phyloP scores from a whole-genome alignment of 1,140 invertebrate genomes.

The Dendroctonus valens region DNA sequence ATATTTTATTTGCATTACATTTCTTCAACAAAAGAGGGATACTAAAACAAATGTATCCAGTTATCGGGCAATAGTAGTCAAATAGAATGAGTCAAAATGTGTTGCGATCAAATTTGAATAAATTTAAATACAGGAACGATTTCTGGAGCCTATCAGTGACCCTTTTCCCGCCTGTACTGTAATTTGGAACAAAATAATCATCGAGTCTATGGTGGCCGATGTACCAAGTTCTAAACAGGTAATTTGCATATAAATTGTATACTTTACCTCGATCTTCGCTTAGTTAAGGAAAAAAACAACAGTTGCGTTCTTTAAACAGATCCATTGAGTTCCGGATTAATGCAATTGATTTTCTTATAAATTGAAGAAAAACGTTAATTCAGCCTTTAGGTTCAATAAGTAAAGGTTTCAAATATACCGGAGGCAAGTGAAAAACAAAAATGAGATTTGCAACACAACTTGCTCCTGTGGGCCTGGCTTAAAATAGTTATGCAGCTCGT shows the following conservation, averaged over 20 bases:
- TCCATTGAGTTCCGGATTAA: background rate
- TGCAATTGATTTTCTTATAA: background rate
- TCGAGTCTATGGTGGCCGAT: conserved; percentile 11
- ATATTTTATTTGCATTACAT: too few species aligned
- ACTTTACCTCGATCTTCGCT: background rate
- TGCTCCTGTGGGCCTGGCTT: too few species aligned
- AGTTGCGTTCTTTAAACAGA: background rate
- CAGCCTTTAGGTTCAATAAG: background rate
- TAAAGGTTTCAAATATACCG: background rate
- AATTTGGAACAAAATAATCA: conserved; percentile 13
- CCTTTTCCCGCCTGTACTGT: conserved; percentile 11
- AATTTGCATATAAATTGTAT: conserved; percentile 17
- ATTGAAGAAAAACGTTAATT: background rate
- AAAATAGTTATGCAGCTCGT: too few species aligned
- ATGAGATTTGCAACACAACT: too few species aligned
- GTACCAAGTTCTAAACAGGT: conserved; percentile 9
- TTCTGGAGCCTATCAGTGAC: conserved; percentile 12
- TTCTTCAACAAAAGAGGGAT: too few species aligned
- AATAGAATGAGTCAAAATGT: background rate
- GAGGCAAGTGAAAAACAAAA: background rate
- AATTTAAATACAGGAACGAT: conserved; percentile 20
- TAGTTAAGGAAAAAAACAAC: background rate
- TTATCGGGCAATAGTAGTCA: too few species aligned
- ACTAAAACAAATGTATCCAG: too few species aligned
- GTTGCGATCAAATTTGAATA: conserved; percentile 21